Conservation (phyloP, 2,113 vertebrate genomes). For the Platichthys flesus region DNA sequence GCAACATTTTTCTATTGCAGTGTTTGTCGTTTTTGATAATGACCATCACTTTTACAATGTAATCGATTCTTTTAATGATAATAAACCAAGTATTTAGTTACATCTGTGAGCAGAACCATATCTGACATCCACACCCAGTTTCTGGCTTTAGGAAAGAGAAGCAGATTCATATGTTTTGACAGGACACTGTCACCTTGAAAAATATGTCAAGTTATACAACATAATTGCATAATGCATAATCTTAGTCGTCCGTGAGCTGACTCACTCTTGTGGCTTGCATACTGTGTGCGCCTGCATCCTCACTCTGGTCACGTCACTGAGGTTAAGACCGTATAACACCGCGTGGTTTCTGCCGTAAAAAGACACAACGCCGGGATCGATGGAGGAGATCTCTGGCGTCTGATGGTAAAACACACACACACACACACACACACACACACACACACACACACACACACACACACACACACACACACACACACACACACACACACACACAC, state of each 20-base stretch:
- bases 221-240: not conserved
- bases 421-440: constrained; percentile 46
- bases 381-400: constrained; percentile 83
- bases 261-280: constrained; percentile 80
- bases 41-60: no score
- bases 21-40: no score
- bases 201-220: not conserved
- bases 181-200: no score
- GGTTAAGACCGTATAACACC: constrained; percentile 85
- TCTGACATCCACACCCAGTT: no score
- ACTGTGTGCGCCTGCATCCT: constrained; percentile 82
- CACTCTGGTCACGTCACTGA: constrained; percentile 80
- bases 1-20: no score
- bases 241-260: not conserved
- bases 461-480: constrained; percentile 40
- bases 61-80: no score
- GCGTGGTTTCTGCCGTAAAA: constrained; percentile 87
- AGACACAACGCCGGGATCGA: constrained; percentile 85
- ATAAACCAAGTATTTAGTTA: no score
- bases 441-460: constrained; percentile 47
- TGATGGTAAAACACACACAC: constrained; percentile 63
- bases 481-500: constrained; percentile 47
- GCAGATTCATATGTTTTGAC: no score
- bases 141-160: no score
- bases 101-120: no score